Conservation (phyloP, 2,113 vertebrate genomes). For the Phalacrocorax carbo region DNA sequence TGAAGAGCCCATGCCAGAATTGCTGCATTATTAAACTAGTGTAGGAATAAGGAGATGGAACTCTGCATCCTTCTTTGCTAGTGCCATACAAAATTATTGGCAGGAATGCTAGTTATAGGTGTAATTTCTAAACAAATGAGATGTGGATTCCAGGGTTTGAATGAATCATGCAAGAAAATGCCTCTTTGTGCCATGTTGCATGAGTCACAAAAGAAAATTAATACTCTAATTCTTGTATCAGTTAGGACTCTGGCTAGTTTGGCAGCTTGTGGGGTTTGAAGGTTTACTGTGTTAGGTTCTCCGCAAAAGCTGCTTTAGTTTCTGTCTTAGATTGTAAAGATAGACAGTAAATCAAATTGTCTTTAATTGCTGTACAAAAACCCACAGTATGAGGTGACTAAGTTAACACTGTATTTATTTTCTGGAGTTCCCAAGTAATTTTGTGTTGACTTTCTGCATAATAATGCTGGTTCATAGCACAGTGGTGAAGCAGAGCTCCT, state of each 20-base stretch:
- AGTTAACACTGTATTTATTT: neutral
- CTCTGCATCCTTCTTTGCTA: neutral
- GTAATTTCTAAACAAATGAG: neutral
- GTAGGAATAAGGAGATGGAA: neutral
- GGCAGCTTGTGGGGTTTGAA: neutral
- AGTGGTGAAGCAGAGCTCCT: neutral
- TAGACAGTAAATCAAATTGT: neutral
- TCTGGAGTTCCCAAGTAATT: neutral
- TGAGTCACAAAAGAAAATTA: slow-evolving; percentile 6
- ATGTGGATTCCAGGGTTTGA: neutral
- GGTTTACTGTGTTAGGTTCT: neutral
- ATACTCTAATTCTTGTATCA: neutral
- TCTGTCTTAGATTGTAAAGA: neutral
- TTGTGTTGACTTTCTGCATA: neutral
- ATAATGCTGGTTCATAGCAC: neutral
- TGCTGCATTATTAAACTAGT: neutral
- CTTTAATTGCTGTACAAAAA: neutral
- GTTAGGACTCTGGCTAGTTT: neutral
- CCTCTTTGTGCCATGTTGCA: neutral
- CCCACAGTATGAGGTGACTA: neutral
- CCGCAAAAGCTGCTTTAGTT: neutral
- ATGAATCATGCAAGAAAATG: neutral
- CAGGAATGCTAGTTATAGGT: neutral
- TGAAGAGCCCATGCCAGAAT: neutral
- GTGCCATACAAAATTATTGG: neutral